Evolutionary conservation across 2,888 invertebrate species (phyloP), one percentile per base, ranked within the genome.

Genomic region (Drosophila neonasuta): DNA sequence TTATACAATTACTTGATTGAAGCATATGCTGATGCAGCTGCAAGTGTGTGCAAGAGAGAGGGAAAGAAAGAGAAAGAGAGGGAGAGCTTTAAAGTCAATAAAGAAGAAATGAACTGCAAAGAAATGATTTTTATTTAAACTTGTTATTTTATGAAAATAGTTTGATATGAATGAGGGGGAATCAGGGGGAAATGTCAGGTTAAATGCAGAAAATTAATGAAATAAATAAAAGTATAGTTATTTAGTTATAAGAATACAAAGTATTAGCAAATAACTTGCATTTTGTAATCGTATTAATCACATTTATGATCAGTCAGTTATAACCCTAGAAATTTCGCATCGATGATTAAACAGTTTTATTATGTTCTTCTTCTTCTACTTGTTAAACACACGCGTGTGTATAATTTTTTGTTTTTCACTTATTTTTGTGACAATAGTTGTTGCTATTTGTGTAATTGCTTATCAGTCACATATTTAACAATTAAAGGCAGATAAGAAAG

Each of bases 1-100:
- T 86, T 86, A 83, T 71, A 86, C 80, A 85, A 85, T 79, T 64
- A 63, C 55, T 70, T 63, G 57, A 70, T 70, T 50, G 58, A 61
- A 57, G 20, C 15, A 34, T 15, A n/a, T 66, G 20, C 15, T 13
- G 29, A 11, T 66, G 20, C 17, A 29, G 24, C 8, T 34, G 8
- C 36, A n/a, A 15, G 41, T 30, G 20, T 36, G 29, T 13, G 46
- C 2, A 6, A 24, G 24, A 20, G 44, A 20, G 44, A 17, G 13
- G 13, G 13, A 13, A 13, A 13, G 13, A 13, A 6, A 24, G 24
- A 20, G 44, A 20, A 20, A 17, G 7, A 2, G 13, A n/a, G n/a
- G 20, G 9, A n/a, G 17, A 49, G 8, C 49, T 36, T 36, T 36
- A 36, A 36, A 36, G 36, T 36, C 36, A 36, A 36, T 36, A 36